Evolutionary conservation across 2,888 invertebrate species (phyloP).

Genomic region (Parnassius glacialis): DNA sequence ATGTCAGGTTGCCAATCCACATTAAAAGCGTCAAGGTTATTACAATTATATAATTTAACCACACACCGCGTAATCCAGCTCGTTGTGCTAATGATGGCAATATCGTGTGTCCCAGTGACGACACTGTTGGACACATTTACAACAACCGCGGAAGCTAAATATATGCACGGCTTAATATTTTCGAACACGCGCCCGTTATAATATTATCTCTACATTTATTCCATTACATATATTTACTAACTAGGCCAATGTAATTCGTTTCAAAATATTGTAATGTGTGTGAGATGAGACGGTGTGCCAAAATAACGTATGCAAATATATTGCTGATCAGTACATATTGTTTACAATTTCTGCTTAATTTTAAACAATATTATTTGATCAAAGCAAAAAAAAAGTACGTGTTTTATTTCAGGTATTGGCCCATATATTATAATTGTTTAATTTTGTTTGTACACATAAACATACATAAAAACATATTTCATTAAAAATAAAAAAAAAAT

Average conservation of each 20-base stretch:
- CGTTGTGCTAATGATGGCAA: constrained; percentile 4
- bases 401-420: too few relatives aligned
- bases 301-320: neutral
- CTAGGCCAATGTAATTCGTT: constrained; percentile 26
- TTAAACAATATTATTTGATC: too few relatives aligned
- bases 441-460: too few relatives aligned
- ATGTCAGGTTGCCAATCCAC: constrained; percentile 11
- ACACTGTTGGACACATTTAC: constrained; percentile 15
- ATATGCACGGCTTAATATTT: constrained; percentile 31
- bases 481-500: too few relatives aligned
- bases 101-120: constrained; percentile 10
- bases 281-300: neutral
- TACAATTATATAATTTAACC: constrained; percentile 25
- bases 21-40: constrained; percentile 29
- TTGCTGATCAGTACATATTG: too few relatives aligned
- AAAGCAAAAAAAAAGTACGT: too few relatives aligned
- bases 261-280: constrained; percentile 24
- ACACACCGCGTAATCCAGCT: constrained; percentile 5
- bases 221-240: constrained; percentile 21
- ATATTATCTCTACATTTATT: constrained; percentile 29
- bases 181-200: constrained; percentile 32
- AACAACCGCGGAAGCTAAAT: constrained; percentile 30
- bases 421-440: too few relatives aligned
- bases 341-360: too few relatives aligned
- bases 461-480: too few relatives aligned